Evolutionary conservation across 2,113 vertebrate species (phyloP), one percentile per base, ranked within the genome.

Genomic region (Artemisiospiza belli): DNA sequence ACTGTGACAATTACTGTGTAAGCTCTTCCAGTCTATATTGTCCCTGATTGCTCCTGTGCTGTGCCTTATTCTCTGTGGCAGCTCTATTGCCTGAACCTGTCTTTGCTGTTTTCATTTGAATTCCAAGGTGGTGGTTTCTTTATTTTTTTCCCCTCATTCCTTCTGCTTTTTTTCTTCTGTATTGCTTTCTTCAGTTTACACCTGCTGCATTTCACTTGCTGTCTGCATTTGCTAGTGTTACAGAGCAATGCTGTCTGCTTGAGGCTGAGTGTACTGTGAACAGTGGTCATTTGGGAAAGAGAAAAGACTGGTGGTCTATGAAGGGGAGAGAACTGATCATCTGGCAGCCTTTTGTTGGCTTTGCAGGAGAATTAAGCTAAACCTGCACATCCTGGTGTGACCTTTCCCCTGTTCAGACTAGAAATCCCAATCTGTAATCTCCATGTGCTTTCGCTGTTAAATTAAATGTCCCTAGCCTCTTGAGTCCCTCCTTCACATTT

Each of bases 371-470:
- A 44, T 52, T 52, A 75, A 94, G 69, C 82, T 84, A 92, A 87
- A 90, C 14, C 44, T 78, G 31, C 23, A 72, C 57, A 84, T 92
- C 61, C 61, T 55, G 25, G 25, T 75, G n/a, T 87, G 80, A 89
- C 66, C 83, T 94, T 83, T 75, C 22, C 17, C 30, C 37, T 55
- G 17, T 49, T 16, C 49, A 66, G 69, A 41, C 66, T 83, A 43
- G 46, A 90, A 79, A 83, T 93, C 72, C n/a, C 87, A 84, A 6
- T 94, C 73, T 6, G 1, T 91, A 94, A 89, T 94, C 83, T 93
- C 62, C 9, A 2, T 54, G 51, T 81, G 46, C 19, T 95, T 97
- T 92, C 91, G 77, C 66, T 91, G 94, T 96, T 89, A 92, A 79
- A 69, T 68, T 80, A 82, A 87, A 68, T n/a, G 67, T 31, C 41